Evolutionary conservation across 2,113 vertebrate species (phyloP), one percentile per base, ranked within the genome.

Genomic region (Epinephelus cyanopodus): DNA sequence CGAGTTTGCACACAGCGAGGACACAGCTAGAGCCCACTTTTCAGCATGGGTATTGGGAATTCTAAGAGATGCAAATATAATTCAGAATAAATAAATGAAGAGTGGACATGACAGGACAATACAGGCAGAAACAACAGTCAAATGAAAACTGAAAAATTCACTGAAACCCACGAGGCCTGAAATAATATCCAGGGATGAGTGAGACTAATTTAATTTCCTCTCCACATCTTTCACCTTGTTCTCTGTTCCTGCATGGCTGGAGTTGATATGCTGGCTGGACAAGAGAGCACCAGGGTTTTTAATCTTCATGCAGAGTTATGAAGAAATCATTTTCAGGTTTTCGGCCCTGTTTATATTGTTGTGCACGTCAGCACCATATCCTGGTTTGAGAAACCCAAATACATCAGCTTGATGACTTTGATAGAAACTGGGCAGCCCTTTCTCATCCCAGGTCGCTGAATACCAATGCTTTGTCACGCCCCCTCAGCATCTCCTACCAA

Each of bases 141-240:
- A 45, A n/a, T 18, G 19, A n/a, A 27, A 33, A 21, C 25, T 6
- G 8, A 57, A 65, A 56, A 42, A 69, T 77, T 81, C 3, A 9
- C 33, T n/a, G 10, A 21, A 58, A 37, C 54, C 54, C 25, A 56
- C 9, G 3, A 60, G 64, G 53, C 13, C 47, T 65, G n/a, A 66
- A 71, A 82, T 57, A 62, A 78, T 5, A n/a, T 23, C 4, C 6
- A 27, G 14, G 54, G 66, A 62, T 62, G 82, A 70, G 64, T 15
- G 70, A 74, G 27, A 65, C 50, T 60, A n/a, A 65, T 70, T 64
- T 5, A 17, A 80, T 77, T 84, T 74, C 64, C 56, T 48, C 19
- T n/a, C 47, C 54, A 37, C 39, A 33, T 13, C 54, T 33, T 58
- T 69, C 53, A 23, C 2, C 7, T 14, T 27, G 63, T 42, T 53